phyloP scores from a whole-genome alignment of 1,140 invertebrate species.

The Lasaia peninsularis region DNA sequence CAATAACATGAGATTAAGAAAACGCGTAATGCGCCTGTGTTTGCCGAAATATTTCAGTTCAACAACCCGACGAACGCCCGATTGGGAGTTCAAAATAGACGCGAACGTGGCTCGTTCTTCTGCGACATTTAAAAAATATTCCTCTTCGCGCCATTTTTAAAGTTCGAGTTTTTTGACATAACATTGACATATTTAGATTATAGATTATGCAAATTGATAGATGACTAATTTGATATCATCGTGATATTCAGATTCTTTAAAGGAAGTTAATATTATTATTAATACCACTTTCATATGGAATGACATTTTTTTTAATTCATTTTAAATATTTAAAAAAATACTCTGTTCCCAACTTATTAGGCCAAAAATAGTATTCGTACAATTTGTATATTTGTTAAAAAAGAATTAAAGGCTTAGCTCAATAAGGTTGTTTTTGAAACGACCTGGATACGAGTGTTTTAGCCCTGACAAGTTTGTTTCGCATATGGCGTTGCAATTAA shows the following conservation, averaged over 20 bases:
- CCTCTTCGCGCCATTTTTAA: constrained; percentile 33
- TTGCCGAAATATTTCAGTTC: constrained; percentile 76
- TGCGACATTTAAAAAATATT: constrained; percentile 58
- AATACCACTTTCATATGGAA: not conserved
- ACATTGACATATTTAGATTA: not conserved
- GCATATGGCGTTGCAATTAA: constrained; percentile 39
- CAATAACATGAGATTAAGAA: constrained; percentile 57
- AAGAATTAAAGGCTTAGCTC: not conserved
- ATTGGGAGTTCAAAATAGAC: constrained; percentile 74
- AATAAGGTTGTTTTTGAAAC: not conserved
- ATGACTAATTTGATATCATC: not conserved
- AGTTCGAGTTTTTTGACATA: constrained; percentile 15
- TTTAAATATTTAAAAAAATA: not conserved
- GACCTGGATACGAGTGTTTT: constrained; percentile 21
- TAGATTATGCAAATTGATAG: not conserved
- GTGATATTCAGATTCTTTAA: no score
- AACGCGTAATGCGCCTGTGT: constrained; percentile 66
- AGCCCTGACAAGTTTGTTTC: constrained; percentile 23
- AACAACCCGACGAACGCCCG: constrained; percentile 68
- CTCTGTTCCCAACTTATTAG: no score
- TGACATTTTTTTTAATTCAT: not conserved
- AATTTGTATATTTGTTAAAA: no score
- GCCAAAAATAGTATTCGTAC: no score
- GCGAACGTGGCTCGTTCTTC: constrained; percentile 55
- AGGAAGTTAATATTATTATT: no score